These are phyloP conservation scores for Orchesella cincta DNA, from an alignment of 1,140 invertebrate genomes.

Conservation along the genomic window DNA sequence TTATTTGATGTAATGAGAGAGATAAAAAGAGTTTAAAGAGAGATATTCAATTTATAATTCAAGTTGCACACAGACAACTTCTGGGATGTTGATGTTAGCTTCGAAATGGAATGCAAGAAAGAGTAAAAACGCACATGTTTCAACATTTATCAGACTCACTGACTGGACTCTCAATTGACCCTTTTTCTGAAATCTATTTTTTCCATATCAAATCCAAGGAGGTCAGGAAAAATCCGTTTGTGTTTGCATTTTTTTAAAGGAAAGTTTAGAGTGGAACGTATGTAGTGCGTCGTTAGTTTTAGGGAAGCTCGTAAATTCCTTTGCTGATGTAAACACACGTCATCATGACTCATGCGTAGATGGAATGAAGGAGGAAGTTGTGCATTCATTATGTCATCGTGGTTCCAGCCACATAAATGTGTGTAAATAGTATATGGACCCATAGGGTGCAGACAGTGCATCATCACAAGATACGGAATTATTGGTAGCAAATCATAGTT, in stretches of 20 bases:
- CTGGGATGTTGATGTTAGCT: no score
- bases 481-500: no score
- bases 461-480: no score
- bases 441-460: no score
- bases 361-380: constrained; percentile 5
- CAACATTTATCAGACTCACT: neutral
- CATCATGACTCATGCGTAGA: neutral
- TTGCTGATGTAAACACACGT: constrained; percentile 1
- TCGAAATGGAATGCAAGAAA: neutral
- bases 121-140: neutral
- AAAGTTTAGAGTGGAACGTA: neutral
- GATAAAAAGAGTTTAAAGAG: neutral
- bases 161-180: neutral
- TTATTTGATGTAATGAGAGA: constrained; percentile 13
- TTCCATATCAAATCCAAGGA: no score
- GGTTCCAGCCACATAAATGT: no score
- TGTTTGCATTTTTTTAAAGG: neutral
- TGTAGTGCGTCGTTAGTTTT: neutral
- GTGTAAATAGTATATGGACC: no score
- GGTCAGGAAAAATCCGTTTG: neutral
- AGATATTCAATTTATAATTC: neutral
- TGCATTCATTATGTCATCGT: no score
- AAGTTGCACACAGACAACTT: no score
- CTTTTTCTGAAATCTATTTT: neutral
- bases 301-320: constrained; percentile 6